phyloP scores from a whole-genome alignment of 2,888 invertebrate species.

The Arctia plantaginis region DNA sequence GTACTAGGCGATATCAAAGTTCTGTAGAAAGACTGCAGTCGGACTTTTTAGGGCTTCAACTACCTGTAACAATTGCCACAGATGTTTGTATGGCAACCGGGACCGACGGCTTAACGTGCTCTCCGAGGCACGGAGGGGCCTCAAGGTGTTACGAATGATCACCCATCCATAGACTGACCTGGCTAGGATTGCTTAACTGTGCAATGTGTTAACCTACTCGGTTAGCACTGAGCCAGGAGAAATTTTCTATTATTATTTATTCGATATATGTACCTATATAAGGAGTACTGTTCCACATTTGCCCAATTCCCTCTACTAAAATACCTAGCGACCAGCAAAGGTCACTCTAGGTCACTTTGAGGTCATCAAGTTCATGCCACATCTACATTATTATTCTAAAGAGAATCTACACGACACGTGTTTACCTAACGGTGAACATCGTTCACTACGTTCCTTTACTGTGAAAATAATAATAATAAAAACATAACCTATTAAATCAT shows the following conservation, averaged over 20 bases:
- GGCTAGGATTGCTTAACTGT: too few species aligned
- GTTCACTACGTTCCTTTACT: not conserved
- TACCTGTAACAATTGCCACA: too few species aligned
- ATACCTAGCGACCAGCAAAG: not conserved
- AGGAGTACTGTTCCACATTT: not conserved
- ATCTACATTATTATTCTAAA: not conserved
- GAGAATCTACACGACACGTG: not conserved
- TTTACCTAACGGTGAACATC: not conserved
- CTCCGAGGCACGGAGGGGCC: too few species aligned
- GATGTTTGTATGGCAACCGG: too few species aligned
- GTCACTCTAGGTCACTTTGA: slow-evolving; percentile 5
- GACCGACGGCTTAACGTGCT: too few species aligned
- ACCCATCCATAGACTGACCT: too few species aligned
- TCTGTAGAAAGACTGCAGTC: too few species aligned
- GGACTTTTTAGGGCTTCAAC: too few species aligned
- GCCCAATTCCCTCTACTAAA: not conserved
- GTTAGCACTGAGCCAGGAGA: too few species aligned
- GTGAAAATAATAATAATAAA: not conserved
- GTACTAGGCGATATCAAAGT: too few species aligned
- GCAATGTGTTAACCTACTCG: too few species aligned
- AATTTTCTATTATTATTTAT: not conserved
- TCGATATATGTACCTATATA: not conserved
- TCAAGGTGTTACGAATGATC: too few species aligned
- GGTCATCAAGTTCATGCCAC: not conserved
- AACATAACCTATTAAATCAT: slow-evolving; percentile 17